Evolutionary conservation across 1,140 invertebrate species (phyloP), one percentile per base, ranked within the genome.

Genomic region (Aplysia californica): DNA sequence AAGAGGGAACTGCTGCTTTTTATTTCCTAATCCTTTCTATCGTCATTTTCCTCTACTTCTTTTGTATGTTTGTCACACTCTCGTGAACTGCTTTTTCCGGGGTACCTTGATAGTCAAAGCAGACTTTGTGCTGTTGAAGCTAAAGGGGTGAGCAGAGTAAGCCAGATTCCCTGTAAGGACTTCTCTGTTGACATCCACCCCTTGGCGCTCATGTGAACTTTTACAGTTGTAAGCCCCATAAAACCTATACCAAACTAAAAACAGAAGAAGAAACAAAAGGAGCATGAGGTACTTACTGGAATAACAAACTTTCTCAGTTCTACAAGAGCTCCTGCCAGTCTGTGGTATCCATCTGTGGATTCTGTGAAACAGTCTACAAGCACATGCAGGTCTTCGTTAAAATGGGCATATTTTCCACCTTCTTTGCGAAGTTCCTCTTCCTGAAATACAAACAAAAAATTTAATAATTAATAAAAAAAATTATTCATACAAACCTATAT

Each of bases 381-480:
- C 0, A 99, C 95, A 87, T 98, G 97, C 3, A 99, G 92, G 80
- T 98, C 96, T 80, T 98, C 97, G 70, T 93, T 93, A 20, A 98
- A 92, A 90, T 99, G 97, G 10, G 95, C 93, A 87, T 96, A 98
- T 87, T 98, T 97, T 88, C 98, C 97, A 61, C 95, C 90, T 0
- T 95, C 94, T 82, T 93, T 93, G 41, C 96, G 91, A 26, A 96
- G 91, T 86, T 98, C 95, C 85, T 98, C 96, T 89, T 98, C 93
- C 95, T 97, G 86, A 29, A 88, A 76, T 78, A 29, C 1, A 61
- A n/a, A 76, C n/a, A n/a, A n/a, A n/a, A n/a, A n/a, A n/a, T n/a
- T n/a, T n/a, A n/a, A n/a, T n/a, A n/a, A n/a, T n/a, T n/a, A n/a
- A n/a, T n/a, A n/a, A n/a, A n/a, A n/a, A n/a, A n/a, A n/a, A n/a